Percentiles rank a stretch among this genome's conserved stretches.
These are phyloP conservation scores for Paralvinella palmiformis DNA, from an alignment of 1,140 invertebrate genomes.

Conservation along the genomic window DNA sequence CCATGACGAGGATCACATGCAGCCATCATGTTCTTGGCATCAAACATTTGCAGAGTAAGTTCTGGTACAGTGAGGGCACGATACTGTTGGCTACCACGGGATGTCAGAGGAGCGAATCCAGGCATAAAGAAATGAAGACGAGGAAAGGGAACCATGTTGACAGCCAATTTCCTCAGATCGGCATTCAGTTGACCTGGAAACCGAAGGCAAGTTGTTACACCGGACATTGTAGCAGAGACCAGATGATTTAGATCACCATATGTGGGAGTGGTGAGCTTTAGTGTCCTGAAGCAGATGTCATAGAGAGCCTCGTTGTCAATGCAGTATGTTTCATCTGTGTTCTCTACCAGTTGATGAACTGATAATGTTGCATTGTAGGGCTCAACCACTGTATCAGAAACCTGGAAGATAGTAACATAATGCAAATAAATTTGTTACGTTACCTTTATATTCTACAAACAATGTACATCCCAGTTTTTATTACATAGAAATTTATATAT, in stretches of 20 bases:
- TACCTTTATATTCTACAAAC: neutral
- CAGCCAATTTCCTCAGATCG: constrained; percentile 85
- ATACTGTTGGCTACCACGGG: constrained; percentile 54
- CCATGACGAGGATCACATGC: constrained; percentile 68
- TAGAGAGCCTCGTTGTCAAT: constrained; percentile 36
- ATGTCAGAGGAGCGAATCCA: constrained; percentile 65
- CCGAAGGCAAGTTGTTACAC: constrained; percentile 67
- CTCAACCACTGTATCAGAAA: constrained; percentile 72
- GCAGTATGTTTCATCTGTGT: constrained; percentile 56
- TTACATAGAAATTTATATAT: neutral
- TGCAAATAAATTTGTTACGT: too few relatives aligned
- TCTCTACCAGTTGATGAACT: constrained; percentile 48
- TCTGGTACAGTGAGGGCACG: constrained; percentile 53
- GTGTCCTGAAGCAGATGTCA: constrained; percentile 51
- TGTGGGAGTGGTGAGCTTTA: constrained; percentile 54
- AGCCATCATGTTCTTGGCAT: constrained; percentile 81
- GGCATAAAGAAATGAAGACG: constrained; percentile 96
- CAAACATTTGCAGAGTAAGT: constrained; percentile 32
- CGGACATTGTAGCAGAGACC: constrained; percentile 73
- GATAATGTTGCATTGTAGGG: constrained; percentile 61
- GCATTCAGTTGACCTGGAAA: constrained; percentile 62
- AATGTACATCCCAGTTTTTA: neutral
- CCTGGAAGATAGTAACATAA: constrained; percentile 58
- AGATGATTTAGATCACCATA: constrained; percentile 53
- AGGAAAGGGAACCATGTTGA: constrained; percentile 97